Percentiles rank a stretch among this genome's conserved stretches.
phyloP scores from a whole-genome alignment of 1,140 invertebrate genomes.

The Drosophila athabasca region DNA sequence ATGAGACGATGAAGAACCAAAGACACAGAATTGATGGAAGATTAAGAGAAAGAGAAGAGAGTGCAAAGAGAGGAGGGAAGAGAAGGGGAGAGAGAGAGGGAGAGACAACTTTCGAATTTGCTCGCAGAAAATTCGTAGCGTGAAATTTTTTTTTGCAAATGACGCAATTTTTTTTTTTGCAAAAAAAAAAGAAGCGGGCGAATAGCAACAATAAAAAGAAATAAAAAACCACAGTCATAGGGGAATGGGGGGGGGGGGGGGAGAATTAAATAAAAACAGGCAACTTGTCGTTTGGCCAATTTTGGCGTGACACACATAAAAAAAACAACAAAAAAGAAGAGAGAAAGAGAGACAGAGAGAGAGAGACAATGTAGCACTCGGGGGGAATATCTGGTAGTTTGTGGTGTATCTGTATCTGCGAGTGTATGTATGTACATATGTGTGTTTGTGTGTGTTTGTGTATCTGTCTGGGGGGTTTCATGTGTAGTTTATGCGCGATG shows the following conservation, averaged over 20 bases:
- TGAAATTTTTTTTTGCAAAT: constrained; percentile 68
- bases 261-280: constrained; percentile 18
- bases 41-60: constrained; percentile 9
- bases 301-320: constrained; percentile 56
- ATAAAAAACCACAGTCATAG: constrained; percentile 5
- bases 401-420: not conserved
- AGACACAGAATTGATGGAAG: constrained; percentile 15
- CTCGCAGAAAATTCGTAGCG: constrained; percentile 41
- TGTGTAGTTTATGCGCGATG: constrained; percentile 30
- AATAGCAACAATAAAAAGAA: constrained; percentile 24
- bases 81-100: not conserved
- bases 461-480: not conserved
- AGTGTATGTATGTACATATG: not conserved
- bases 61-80: constrained; percentile 11
- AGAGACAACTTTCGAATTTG: constrained; percentile 5
- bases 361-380: not conserved
- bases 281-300: constrained; percentile 57
- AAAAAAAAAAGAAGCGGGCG: constrained; percentile 21
- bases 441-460: not conserved
- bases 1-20: not conserved
- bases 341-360: too few relatives aligned
- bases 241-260: not conserved
- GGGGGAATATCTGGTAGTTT: constrained; percentile 6
- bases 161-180: constrained; percentile 65
- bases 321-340: constrained; percentile 10